phyloP scores from a whole-genome alignment of 92 coral and sea anemone genomes.

The Micromussa lordhowensis region DNA sequence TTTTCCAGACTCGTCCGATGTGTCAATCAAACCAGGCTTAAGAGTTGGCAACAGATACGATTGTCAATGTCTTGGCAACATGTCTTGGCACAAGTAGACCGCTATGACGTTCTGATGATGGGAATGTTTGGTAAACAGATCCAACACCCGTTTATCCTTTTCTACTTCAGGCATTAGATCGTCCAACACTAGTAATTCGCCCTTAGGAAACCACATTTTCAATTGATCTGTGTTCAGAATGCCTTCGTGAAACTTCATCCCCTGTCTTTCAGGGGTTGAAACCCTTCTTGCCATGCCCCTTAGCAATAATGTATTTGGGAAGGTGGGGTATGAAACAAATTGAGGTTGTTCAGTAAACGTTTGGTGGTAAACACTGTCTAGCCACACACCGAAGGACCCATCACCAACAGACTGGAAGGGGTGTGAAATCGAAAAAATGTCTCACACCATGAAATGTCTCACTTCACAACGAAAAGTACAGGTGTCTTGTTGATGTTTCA shows the following conservation, averaged over 20 bases:
- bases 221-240: slow-evolving; percentile 36
- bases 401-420: too few relatives aligned
- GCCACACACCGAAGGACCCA: too few relatives aligned
- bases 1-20: too few relatives aligned
- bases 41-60: too few relatives aligned
- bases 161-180: slow-evolving; percentile 52
- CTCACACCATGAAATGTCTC: too few relatives aligned
- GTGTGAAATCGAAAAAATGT: too few relatives aligned
- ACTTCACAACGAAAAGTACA: too few relatives aligned
- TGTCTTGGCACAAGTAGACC: slow-evolving; percentile 33
- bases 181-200: slow-evolving; percentile 44
- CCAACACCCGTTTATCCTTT: slow-evolving; percentile 34
- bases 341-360: too few relatives aligned
- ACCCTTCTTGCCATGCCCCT: slow-evolving; percentile 58
- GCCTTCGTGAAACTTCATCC: slow-evolving; percentile 45
- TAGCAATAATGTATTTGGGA: slow-evolving; percentile 22
- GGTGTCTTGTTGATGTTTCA: neutral
- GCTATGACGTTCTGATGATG: slow-evolving; percentile 48
- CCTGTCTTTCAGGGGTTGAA: neutral
- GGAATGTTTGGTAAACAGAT: slow-evolving; percentile 57
- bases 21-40: too few relatives aligned
- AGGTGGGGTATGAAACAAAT: too few relatives aligned
- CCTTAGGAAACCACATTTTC: slow-evolving; percentile 15
- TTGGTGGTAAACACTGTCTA: too few relatives aligned
- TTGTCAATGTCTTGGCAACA: too few relatives aligned